Percentiles rank a stretch among this genome's conserved stretches.
Evolutionary conservation across 2,797 vertebrate species (phyloP).

Genomic region (Tinamus major): DNA sequence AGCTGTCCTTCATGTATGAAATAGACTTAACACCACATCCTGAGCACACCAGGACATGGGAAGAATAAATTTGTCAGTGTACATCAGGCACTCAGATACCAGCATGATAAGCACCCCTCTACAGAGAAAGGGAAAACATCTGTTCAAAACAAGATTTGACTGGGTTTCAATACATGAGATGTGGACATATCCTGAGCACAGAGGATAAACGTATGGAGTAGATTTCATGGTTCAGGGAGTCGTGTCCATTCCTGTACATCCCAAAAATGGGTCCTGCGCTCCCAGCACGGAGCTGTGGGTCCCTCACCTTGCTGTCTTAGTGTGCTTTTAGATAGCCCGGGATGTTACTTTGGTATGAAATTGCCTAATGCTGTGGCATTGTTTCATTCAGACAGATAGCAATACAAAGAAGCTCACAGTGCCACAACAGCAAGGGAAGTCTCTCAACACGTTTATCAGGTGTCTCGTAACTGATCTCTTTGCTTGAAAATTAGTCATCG

Average conservation of each 20-base stretch:
- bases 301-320: not conserved
- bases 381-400: not conserved
- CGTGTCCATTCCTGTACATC: not conserved
- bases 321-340: not conserved
- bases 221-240: not conserved
- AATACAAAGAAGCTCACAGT: not conserved
- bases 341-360: not conserved
- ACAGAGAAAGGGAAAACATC: not conserved
- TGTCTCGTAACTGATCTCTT: not conserved
- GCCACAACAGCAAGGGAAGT: not conserved
- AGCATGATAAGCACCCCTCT: conserved; percentile 14
- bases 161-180: not conserved
- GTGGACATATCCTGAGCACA: not conserved
- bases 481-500: not conserved
- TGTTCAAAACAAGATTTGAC: not conserved
- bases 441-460: not conserved
- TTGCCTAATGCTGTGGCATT: not conserved
- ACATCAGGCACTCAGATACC: conserved; percentile 19
- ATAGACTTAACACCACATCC: conserved; percentile 16
- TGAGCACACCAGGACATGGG: not conserved
- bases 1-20: conserved; percentile 21
- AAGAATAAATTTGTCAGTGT: conserved; percentile 44
- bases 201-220: not conserved
- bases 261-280: accelerated
- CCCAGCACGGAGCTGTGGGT: not conserved